Conservation (phyloP, 2,888 invertebrate species). For the Horisme vitalbata region DNA sequence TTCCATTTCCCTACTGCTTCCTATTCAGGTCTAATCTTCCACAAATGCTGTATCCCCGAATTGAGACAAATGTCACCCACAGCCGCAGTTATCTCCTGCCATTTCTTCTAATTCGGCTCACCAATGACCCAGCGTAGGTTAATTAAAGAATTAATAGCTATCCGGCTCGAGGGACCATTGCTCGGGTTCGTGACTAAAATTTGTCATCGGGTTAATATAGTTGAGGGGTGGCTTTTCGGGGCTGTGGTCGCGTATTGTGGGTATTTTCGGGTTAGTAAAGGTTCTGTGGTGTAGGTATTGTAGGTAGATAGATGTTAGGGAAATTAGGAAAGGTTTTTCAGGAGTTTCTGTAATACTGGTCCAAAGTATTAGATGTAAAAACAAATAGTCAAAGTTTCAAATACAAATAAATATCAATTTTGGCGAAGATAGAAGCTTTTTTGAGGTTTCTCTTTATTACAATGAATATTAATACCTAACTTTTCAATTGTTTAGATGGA, state of each 20-base stretch:
- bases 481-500: too few relatives aligned
- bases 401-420: too few relatives aligned
- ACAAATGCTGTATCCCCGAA: conserved; percentile 41
- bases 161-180: conserved; percentile 42
- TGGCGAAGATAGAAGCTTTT: too few relatives aligned
- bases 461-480: too few relatives aligned
- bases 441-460: too few relatives aligned
- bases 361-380: too few relatives aligned
- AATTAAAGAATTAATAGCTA: conserved; percentile 74
- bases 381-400: too few relatives aligned
- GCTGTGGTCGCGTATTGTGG: conserved; percentile 13
- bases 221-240: conserved; percentile 23
- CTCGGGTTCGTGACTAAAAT: conserved; percentile 56
- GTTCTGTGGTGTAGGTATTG: conserved; percentile 9
- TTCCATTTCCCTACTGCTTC: background rate
- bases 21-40: conserved; percentile 15
- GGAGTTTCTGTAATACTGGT: too few relatives aligned
- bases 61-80: conserved; percentile 61
- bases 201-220: conserved; percentile 47
- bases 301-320: background rate
- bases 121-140: conserved; percentile 60
- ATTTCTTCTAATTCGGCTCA: conserved; percentile 68
- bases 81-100: conserved; percentile 59
- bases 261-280: conserved; percentile 14
- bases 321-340: background rate